A percentile compares a stretch with the other conserved stretches of the same genome.
phyloP scores from a whole-genome alignment of 2,113 vertebrate species.

The Cinclus cinclus region DNA sequence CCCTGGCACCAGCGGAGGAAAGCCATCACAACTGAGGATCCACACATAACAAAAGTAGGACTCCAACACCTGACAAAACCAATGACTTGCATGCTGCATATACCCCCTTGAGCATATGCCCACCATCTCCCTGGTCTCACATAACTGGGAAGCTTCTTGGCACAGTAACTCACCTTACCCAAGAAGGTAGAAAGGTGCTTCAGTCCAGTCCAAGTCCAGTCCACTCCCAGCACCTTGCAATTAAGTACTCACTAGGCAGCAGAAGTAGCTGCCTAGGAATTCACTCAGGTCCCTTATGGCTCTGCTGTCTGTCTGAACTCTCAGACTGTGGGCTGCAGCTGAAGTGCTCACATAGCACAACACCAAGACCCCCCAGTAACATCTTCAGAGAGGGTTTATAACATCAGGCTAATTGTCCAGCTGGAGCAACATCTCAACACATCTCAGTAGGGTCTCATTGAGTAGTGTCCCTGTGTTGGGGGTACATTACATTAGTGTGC shows the following conservation, averaged over 20 bases:
- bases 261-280: neutral
- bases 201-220: neutral
- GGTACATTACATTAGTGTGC: neutral
- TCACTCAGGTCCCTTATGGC: neutral
- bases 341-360: neutral
- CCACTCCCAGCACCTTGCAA: neutral
- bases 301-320: neutral
- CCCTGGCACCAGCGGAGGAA: neutral
- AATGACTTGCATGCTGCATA: neutral
- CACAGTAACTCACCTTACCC: neutral
- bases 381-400: neutral
- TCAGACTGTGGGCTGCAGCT: neutral
- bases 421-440: neutral
- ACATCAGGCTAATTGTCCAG: neutral
- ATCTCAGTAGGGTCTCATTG: rapidly evolving
- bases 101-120: neutral
- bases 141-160: neutral
- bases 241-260: neutral
- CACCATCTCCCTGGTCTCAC: neutral
- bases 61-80: neutral
- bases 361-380: neutral
- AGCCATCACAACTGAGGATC: neutral
- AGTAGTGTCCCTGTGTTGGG: neutral
- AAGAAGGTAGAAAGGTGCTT: neutral
- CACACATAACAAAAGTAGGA: neutral